Evolutionary conservation across 2,888 invertebrate genomes (phyloP).

Genomic region (Teleiodes luculella): DNA sequence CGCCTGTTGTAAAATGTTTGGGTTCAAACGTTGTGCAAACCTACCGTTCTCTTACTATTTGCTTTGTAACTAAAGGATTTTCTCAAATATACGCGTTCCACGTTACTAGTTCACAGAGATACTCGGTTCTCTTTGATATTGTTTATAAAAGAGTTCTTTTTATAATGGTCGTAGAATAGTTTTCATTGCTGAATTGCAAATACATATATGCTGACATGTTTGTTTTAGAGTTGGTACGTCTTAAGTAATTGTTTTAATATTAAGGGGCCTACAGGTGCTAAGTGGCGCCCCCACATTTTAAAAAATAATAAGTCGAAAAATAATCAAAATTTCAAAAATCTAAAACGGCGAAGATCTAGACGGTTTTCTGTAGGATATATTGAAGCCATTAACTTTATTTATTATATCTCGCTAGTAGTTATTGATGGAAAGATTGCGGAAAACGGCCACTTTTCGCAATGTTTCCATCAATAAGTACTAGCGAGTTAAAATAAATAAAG

Average conservation of each 20-base stretch:
- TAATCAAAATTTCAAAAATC: too few species aligned
- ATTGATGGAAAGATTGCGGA: too few species aligned
- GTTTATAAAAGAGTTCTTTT: background rate
- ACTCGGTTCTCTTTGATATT: background rate
- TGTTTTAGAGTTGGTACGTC: background rate
- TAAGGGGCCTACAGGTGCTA: background rate
- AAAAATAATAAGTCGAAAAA: too few species aligned
- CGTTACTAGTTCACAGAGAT: background rate
- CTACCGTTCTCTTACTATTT: background rate
- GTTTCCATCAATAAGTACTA: too few species aligned
- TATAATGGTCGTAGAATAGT: background rate
- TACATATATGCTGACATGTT: background rate
- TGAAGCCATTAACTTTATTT: too few species aligned
- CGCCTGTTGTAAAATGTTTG: background rate
- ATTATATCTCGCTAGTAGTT: too few species aligned
- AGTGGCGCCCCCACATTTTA: too few species aligned
- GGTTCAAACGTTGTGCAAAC: background rate
- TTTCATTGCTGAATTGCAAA: background rate
- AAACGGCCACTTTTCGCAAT: too few species aligned
- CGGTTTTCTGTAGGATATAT: too few species aligned
- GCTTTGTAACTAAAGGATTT: conserved; percentile 1
- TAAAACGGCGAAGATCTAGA: too few species aligned
- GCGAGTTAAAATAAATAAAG: too few species aligned
- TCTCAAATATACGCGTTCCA: background rate
- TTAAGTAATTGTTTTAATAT: background rate